Conservation (phyloP, 2,797 vertebrate genomes). For the Cyclura pinguis region DNA sequence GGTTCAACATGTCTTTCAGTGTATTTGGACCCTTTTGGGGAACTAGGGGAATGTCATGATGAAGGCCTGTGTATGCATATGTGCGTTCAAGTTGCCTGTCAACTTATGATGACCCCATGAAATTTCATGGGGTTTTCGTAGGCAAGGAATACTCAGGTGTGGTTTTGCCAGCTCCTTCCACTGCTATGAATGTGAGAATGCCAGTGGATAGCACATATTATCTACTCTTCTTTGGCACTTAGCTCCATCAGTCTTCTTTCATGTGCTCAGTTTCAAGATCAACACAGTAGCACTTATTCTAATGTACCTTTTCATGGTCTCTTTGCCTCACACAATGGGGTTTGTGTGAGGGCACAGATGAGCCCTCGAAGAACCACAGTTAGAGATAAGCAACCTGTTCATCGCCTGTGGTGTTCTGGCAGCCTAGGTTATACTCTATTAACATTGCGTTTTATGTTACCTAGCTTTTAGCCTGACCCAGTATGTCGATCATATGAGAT, state of each 20-base stretch:
- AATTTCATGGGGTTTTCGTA: too few species aligned
- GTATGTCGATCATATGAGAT: not conserved
- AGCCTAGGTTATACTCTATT: not conserved
- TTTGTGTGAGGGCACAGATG: too few species aligned
- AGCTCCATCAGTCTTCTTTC: conserved; percentile 27
- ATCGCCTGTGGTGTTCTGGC: not conserved
- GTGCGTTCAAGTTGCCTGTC: too few species aligned
- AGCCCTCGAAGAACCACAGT: too few species aligned
- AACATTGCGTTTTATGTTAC: not conserved
- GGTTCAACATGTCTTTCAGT: not conserved
- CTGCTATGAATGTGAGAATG: too few species aligned
- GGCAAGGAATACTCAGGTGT: too few species aligned
- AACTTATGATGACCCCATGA: too few species aligned
- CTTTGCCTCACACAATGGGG: too few species aligned
- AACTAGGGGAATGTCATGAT: not conserved
- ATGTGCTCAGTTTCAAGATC: not conserved
- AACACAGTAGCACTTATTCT: not conserved
- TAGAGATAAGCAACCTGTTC: too few species aligned
- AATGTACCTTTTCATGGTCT: not conserved
- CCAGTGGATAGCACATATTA: conserved; percentile 40
- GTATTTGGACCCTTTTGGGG: not conserved
- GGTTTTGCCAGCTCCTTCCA: conserved; percentile 22
- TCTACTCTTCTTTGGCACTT: conserved; percentile 56
- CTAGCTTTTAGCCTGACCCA: not conserved
- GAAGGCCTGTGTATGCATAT: too few species aligned